A percentile compares a stretch with the other conserved stretches of the same genome.
phyloP scores from a whole-genome alignment of 2,113 vertebrate genomes.

The Bos taurus region ARS-UCD2.0 NC_082638.1:1983001-1983500 shows the following conservation, averaged over 20 bases:
- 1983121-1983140: not conserved
- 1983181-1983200: fast-evolving
- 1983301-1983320: not conserved
- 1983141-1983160: not conserved
- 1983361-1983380: not conserved
- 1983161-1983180: not conserved
- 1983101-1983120: not conserved
- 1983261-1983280: not conserved
- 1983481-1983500: not conserved
- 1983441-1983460: not conserved
- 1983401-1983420: fast-evolving
- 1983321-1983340: fast-evolving
- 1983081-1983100: not conserved
- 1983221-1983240: fast-evolving
- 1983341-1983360: not conserved
- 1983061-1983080: fast-evolving
- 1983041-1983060: fast-evolving
- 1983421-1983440: fast-evolving
- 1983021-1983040: fast-evolving
- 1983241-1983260: not conserved
- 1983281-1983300: not conserved
- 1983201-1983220: not conserved
- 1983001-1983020: not conserved
- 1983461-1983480: fast-evolving
- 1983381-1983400: not conserved